Evolutionary conservation across 1,140 invertebrate genomes (phyloP), one percentile per base, ranked within the genome.

Genomic region (Mya arenaria): DNA sequence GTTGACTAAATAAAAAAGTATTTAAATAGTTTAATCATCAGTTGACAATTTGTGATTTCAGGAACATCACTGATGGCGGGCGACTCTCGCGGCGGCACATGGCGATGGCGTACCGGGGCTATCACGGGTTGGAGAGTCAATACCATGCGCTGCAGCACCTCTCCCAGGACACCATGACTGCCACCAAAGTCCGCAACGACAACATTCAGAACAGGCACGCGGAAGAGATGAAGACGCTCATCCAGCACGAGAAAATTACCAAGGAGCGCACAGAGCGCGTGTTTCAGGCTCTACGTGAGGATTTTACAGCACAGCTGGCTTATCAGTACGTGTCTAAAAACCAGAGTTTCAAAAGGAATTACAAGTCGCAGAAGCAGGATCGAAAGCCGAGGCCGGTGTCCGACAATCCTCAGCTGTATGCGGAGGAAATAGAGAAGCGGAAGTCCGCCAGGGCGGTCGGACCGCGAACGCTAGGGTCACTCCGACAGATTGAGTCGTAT

Each of bases 251-350:
- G 36, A 52, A 66, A 19, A 6, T n/a, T 1, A 19, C 44, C 3
- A 32, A 65, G 39, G 34, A 25, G 4, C 63, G 56, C 19, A 39
- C 39, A 0, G 71, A 82, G 25, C 34, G 37, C 17, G 41, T 65
- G 23, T 5, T 82, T 2, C 71, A 74, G 55, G 44, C 34, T 1
- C 48, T 82, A 44, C 37, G 79, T 5, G 60, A 82, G 15, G 79
- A 82, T 19, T 82, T 82, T 36, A 74, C 69, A 19, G 56, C 79
- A 17, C 69, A 73, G 48, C 30, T 82, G 0, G 79, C 79, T 37
- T 82, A 82, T 30, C 69, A 74, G 36, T 82, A 73, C 36, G 79
- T 74, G 15, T 82, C 71, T 39, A 82, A 82, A 37, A 74, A 63
- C 10, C 69, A 82, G 8, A 82, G 79, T 39, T 74, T 82, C 60